Base-by-base conservation (phyloP, 2,113 vertebrate species). In the Corythornis vintsioides region DNA sequence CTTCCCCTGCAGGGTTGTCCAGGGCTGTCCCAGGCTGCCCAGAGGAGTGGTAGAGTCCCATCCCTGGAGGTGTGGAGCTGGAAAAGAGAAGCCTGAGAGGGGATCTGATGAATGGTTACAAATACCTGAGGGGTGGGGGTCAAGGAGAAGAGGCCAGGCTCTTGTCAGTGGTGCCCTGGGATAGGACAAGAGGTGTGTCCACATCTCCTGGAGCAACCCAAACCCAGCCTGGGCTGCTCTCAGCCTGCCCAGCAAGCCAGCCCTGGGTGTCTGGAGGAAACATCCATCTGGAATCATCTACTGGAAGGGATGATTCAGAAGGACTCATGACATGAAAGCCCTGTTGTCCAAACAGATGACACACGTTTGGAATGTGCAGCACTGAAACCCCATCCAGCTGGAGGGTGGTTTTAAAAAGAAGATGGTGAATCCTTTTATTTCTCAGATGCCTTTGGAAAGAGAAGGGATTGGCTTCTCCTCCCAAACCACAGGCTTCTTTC, bases 281-380 rank as follows among this genome's bases (percentile, higher is more conserved):
- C 38, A 38, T 38, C 38, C 38, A 38, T 38, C 38, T 38, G 38
- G 38, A 38, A 38, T 38, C 38, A 38, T 38, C 47, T 38, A 2
- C 22, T 77, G 87, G 52, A 80, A 91, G 84, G 82, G 59, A 77
- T 85, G 78, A 92, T 91, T 94, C 81, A 89, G 55, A 71, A 72
- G 45, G 25, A 89, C 81, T 85, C n/a, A 21, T 10, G 40, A 75
- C 64, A 77, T 47, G 40, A 55, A 92, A 87, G 61, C 9, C n/a
- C 14, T 79, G 66, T 59, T 47, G 25, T 59, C 64, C 64, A 87
- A 94, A 90, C 63, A 38, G 3, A 64, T 86, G 69, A 92, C 75
- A 91, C 52, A 31, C 21, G 26, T 75, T 88, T 88, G 88, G 80
- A 92, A 90, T 71, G 76, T 75, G 57, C 61, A 76, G 90, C 53